A percentile compares a stretch with the other conserved stretches of the same genome.
Evolutionary conservation across 1,140 invertebrate species (phyloP).

Genomic region (Agrypnia vestita): DNA sequence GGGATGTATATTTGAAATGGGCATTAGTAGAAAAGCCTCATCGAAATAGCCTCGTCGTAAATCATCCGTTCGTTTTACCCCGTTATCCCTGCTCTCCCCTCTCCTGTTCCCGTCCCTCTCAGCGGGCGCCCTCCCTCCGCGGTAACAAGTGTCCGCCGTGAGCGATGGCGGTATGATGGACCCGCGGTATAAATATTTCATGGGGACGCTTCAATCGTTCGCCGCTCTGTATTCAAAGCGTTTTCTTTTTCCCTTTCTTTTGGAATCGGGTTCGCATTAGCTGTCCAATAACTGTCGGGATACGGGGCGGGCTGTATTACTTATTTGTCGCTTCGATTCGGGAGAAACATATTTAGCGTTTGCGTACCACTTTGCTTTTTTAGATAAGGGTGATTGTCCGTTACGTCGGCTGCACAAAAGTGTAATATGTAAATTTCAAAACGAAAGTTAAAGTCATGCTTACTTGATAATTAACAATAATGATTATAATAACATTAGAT

Average conservation of each 20-base stretch:
- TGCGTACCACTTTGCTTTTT: too few relatives aligned
- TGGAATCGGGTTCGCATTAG: neutral
- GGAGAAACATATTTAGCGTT: too few relatives aligned
- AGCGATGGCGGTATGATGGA: slow-evolving; percentile 7
- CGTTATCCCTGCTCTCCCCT: neutral
- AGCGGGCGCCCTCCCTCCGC: neutral
- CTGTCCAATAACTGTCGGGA: slow-evolving; percentile 5
- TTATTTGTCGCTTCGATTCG: too few relatives aligned
- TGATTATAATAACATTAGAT: too few relatives aligned
- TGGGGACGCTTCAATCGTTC: slow-evolving; percentile 3
- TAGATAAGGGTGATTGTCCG: too few relatives aligned
- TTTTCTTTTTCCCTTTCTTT: neutral
- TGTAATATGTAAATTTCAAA: too few relatives aligned
- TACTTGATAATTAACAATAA: too few relatives aligned
- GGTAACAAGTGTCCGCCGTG: slow-evolving; percentile 18
- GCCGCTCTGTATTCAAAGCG: neutral
- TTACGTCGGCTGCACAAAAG: too few relatives aligned
- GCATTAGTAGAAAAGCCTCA: neutral
- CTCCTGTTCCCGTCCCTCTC: neutral
- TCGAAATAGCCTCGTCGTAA: slow-evolving; percentile 16
- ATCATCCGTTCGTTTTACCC: slow-evolving; percentile 10
- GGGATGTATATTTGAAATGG: too few relatives aligned
- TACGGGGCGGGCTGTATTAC: neutral
- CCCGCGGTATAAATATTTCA: slow-evolving; percentile 4
- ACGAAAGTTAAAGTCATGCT: too few relatives aligned